phyloP scores from a whole-genome alignment of 2,797 vertebrate genomes.

The Eleutherodactylus coqui region DNA sequence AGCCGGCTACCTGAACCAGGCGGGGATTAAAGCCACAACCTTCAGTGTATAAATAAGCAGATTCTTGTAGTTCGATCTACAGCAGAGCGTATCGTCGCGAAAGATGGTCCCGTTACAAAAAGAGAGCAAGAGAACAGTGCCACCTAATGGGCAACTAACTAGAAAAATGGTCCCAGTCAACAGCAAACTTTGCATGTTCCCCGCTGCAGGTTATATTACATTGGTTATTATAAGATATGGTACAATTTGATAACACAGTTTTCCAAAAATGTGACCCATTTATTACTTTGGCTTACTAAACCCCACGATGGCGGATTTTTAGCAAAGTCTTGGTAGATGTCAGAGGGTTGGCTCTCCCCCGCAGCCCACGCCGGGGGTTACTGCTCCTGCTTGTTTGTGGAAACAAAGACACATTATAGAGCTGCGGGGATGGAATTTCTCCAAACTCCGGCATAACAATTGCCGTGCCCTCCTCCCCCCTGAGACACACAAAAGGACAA shows the following conservation, averaged over 20 bases:
- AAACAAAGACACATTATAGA: conserved; percentile 60
- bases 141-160: not conserved
- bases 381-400: conserved; percentile 32
- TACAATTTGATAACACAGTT: not conserved
- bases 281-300: not conserved
- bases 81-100: too few species aligned
- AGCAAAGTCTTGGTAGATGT: not conserved
- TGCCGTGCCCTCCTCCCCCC: conserved; percentile 30
- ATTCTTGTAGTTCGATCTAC: too few species aligned
- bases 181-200: too few species aligned
- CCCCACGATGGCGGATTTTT: not conserved
- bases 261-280: not conserved
- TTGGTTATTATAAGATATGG: too few species aligned
- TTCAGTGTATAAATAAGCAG: too few species aligned
- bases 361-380: conserved; percentile 7
- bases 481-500: conserved; percentile 45
- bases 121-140: not conserved
- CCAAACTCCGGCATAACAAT: conserved; percentile 58
- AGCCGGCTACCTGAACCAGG: too few species aligned
- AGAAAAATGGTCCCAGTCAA: too few species aligned
- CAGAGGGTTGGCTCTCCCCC: conserved; percentile 7
- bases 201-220: too few species aligned
- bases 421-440: conserved; percentile 59
- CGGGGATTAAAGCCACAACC: too few species aligned
- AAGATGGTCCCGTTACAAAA: not conserved